These are phyloP conservation scores for Alentia gelatinosa DNA, from an alignment of 2,888 invertebrate genomes.

Conservation along the genomic window DNA sequence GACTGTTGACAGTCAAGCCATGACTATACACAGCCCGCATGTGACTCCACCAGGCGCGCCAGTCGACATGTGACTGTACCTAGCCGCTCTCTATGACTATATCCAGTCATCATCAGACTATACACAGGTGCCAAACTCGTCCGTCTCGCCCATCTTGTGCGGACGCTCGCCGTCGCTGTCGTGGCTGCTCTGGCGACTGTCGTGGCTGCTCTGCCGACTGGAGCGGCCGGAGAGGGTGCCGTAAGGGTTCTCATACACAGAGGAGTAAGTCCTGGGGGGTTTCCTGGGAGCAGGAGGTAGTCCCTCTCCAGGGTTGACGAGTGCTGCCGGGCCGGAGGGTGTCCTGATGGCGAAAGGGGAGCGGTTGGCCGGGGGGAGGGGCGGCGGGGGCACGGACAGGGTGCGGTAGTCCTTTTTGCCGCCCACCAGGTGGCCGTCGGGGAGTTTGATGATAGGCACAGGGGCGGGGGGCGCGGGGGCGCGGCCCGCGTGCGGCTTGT, in stretches of 20 bases:
- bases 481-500: neutral
- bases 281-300: conserved; percentile 32
- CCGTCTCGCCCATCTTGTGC: conserved; percentile 60
- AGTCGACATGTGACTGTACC: conserved; percentile 34
- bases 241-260: conserved; percentile 51
- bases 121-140: conserved; percentile 64
- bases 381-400: conserved; percentile 47
- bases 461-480: neutral
- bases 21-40: conserved; percentile 44
- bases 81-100: conserved; percentile 19
- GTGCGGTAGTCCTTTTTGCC: conserved; percentile 47
- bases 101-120: conserved; percentile 53
- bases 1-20: conserved; percentile 43
- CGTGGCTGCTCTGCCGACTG: conserved; percentile 4
- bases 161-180: conserved; percentile 35
- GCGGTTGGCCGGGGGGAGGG: conserved; percentile 23
- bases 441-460: conserved; percentile 30
- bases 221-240: neutral
- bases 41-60: conserved; percentile 16
- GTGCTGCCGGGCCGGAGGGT: conserved; percentile 10
- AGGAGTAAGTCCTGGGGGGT: conserved; percentile 50
- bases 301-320: conserved; percentile 42
- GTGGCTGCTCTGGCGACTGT: conserved; percentile 35
- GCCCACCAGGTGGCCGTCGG: conserved; percentile 12
- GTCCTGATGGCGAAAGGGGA: conserved; percentile 42